Base-by-base conservation (phyloP, 2,113 vertebrate genomes). In the Eurypyga helias region DNA sequence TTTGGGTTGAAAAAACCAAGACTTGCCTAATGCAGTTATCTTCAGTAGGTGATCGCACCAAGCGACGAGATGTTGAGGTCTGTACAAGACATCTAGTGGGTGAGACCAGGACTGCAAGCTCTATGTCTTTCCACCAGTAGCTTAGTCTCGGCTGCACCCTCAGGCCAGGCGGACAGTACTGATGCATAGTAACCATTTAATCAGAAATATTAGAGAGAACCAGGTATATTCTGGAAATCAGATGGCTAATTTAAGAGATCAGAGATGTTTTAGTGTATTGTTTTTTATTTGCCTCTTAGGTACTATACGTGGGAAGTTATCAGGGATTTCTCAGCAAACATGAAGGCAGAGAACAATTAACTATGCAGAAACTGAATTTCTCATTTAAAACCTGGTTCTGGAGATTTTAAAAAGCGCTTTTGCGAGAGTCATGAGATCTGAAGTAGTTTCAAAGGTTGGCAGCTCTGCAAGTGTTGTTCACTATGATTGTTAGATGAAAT, bases 91-190 rank as follows among this genome's bases (percentile, higher is more conserved):
- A 19, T 23, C 62, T 54, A 8, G n/a, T 83, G 67, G 49, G 13
- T 62, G 24, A 81, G 54, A n/a, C 6, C 19, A 52, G 58, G 64
- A 34, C 38, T 90, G 41, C 54, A 79, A 51, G 49, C n/a, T 9
- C 11, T 54, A 4, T 0, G 0, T 60, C 21, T 5, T 77, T 29
- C 36, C 31, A 25, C 17, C 8, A 10, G 33, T 26, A 10, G 21
- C 28, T 54, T 78, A 31, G 13, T 25, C 13, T 52, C 83, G 41
- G 13, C 24, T 70, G n/a, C 26, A 31, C 14, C 24, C 29, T 38
- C 11, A 25, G 17, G 23, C 10, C 25, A 6, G 48, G 31, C 34
- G 66, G 24, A 6, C 8, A 12, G 17, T 45, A 51, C 10, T 60
- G 52, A 13, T 41, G 43, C 46, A 20, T 76, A 15, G 6, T 46